These are phyloP conservation scores for Seladonia tumulorum DNA, from an alignment of 2,888 invertebrate species.

Conservation along the genomic window DNA sequence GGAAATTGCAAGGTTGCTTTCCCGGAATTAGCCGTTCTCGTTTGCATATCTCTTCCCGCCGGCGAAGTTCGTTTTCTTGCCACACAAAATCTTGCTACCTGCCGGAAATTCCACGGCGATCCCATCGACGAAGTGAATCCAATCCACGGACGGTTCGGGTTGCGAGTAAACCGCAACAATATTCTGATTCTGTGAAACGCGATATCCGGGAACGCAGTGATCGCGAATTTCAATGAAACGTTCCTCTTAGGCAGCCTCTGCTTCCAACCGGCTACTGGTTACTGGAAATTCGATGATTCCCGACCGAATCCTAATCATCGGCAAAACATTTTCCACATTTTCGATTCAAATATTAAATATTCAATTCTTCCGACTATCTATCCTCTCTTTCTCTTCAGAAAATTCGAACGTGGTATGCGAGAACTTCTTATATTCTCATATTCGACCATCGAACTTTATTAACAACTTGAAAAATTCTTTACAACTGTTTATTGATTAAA, in stretches of 20 bases:
- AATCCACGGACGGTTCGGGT: constrained; percentile 1
- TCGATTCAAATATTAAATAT: neutral
- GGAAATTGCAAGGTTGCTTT: constrained; percentile 6
- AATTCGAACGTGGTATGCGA: neutral
- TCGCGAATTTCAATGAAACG: constrained; percentile 16
- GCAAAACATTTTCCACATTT: neutral
- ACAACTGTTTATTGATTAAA: neutral
- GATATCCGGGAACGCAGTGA: neutral
- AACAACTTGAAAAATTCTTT: neutral
- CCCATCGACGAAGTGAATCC: constrained; percentile 27
- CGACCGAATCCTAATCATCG: neutral
- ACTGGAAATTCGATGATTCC: neutral
- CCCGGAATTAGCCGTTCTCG: neutral
- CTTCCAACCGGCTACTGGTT: neutral
- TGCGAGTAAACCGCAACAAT: constrained; percentile 21
- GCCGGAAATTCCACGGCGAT: neutral
- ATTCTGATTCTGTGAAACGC: constrained; percentile 26
- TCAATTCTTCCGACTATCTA: neutral
- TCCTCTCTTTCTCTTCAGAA: neutral
- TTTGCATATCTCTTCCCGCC: neutral
- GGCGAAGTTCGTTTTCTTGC: neutral
- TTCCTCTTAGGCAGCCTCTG: neutral
- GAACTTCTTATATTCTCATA: neutral
- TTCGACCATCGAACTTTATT: neutral
- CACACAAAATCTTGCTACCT: constrained; percentile 16